Evolutionary conservation across 2,888 invertebrate genomes (phyloP).

Genomic region (Rhopalosiphum nymphaeae): DNA sequence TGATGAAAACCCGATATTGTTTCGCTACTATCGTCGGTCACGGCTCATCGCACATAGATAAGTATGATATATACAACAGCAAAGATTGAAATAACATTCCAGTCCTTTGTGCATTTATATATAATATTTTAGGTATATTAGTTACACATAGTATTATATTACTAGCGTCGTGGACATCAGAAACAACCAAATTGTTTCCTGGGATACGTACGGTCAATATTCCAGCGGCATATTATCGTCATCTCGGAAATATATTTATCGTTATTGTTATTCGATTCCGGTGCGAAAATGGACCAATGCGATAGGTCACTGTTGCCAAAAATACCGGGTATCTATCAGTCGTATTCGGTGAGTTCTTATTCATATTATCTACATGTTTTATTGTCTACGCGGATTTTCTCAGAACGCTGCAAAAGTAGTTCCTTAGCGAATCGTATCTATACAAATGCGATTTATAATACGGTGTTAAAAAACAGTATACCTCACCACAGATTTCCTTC

Average conservation of each 20-base stretch:
- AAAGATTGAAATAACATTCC: background rate
- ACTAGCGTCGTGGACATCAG: background rate
- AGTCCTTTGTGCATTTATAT: background rate
- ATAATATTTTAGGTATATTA: too few relatives aligned
- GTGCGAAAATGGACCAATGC: background rate
- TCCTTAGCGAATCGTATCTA: background rate
- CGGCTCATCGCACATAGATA: background rate
- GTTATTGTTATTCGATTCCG: background rate
- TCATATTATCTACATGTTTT: background rate
- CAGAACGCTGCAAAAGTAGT: background rate
- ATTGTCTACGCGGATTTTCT: background rate
- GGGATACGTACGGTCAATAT: background rate
- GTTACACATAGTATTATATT: background rate
- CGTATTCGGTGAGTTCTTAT: constrained; percentile 27
- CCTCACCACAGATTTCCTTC: background rate
- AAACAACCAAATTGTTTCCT: constrained; percentile 30
- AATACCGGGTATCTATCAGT: constrained; percentile 28
- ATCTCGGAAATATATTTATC: background rate
- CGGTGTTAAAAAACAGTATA: background rate
- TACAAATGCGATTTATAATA: background rate
- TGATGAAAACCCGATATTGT: background rate
- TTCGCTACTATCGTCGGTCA: background rate
- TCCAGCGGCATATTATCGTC: background rate
- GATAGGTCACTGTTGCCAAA: constrained; percentile 14
- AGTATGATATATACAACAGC: background rate